Evolutionary conservation across 2,113 vertebrate species (phyloP), one percentile per base, ranked within the genome.

Genomic region (Prinia subflava): DNA sequence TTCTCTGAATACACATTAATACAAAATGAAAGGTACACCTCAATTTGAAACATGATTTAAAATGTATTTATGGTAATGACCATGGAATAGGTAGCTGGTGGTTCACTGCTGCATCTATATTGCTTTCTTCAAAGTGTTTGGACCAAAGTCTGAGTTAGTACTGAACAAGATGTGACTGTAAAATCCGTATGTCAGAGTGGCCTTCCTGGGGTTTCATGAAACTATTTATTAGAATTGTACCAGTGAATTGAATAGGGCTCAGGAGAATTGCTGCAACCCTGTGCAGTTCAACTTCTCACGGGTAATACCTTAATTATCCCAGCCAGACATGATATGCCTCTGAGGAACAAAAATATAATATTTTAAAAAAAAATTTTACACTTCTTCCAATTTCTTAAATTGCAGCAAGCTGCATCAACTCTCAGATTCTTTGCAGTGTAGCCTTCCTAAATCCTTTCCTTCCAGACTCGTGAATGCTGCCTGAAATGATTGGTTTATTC

Each of bases 281-380:
- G 7, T 76, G 33, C 14, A 64, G 9, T 44, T 85, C 70, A 79
- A 2, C 33, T 11, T 75, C 33, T 88, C 3, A 5, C 37, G 85
- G 23, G 16, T 50, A 94, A 79, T 3, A 87, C 17, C 42, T 68
- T 70, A 89, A 35, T 87, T 91, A 67, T 71, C 22, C 25, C 60
- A 95, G 65, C 22, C 13, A 74, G 65, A 78, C 4, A 55, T 39
- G 15, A 82, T 84, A 56, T 6, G 8, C 52, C 23, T 82, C n/a
- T 67, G 25, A 77, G 35, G 10, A 13, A 60, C 9, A 64, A 71
- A 94, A 85, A 42, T 28, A 57, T 10, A 44, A 9, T 44, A 52
- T 33, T 84, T 13, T 2, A 7, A 25, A 15, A 49, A 49, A 56
- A 33, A 7, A 4, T 0, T 20, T 0, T 22, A 31, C 11, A 2